These are phyloP conservation scores for Anguilla anguilla DNA, from an alignment of 2,797 vertebrate species.

Conservation along the genomic window DNA sequence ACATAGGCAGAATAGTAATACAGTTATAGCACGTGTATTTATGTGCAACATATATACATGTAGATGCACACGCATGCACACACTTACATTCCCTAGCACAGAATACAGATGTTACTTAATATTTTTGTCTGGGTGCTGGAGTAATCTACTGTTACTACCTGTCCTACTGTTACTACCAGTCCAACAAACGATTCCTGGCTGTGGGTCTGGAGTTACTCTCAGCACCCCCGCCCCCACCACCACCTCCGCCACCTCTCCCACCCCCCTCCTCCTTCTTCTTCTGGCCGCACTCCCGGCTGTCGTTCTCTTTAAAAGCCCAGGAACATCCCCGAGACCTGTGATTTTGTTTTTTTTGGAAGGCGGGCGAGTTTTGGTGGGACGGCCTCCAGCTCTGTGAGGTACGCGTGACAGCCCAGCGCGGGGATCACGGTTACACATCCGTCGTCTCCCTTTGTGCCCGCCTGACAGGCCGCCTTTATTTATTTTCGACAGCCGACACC, in stretches of 20 bases:
- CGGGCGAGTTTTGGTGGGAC: background rate
- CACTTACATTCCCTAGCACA: background rate
- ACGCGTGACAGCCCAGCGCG: background rate
- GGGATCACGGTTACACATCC: background rate
- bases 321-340: background rate
- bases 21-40: no score
- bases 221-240: background rate
- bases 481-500: background rate
- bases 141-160: background rate
- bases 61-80: no score
- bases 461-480: background rate
- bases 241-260: background rate
- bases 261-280: no score
- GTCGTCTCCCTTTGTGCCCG: background rate
- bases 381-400: background rate
- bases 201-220: background rate
- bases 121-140: background rate
- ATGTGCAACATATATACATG: no score
- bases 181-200: background rate
- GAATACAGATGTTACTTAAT: background rate
- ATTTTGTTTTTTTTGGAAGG: background rate
- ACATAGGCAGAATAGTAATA: background rate
- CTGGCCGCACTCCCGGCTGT: background rate
- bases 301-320: background rate
- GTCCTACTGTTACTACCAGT: background rate